Evolutionary conservation across 2,113 vertebrate genomes (phyloP).

Genomic region (Nothoprocta perdicaria): DNA sequence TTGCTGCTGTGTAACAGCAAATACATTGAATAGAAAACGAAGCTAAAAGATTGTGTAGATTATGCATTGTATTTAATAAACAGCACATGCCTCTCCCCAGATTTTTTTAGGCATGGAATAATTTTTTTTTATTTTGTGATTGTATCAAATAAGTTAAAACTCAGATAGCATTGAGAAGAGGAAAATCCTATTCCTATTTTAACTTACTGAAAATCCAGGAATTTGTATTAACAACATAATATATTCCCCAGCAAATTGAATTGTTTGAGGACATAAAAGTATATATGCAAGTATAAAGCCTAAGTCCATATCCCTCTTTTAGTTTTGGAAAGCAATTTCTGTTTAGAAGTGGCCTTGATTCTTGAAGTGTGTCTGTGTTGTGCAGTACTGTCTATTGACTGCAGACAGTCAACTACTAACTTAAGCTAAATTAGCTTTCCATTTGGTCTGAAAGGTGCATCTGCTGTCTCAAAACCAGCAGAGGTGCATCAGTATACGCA

Average conservation of each 20-base stretch:
- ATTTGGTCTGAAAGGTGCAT: background rate
- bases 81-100: background rate
- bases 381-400: background rate
- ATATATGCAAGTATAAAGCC: background rate
- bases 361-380: background rate
- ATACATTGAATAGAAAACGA: background rate
- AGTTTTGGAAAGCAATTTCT: background rate
- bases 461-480: background rate
- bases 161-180: background rate
- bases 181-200: background rate
- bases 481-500: background rate
- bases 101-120: background rate
- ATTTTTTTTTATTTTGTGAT: background rate
- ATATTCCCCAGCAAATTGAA: background rate
- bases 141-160: background rate
- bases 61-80: background rate
- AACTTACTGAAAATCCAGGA: background rate
- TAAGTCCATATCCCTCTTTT: background rate
- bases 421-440: background rate
- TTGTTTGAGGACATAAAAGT: background rate
- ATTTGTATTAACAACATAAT: background rate
- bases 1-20: background rate
- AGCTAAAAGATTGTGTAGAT: background rate
- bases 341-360: background rate
- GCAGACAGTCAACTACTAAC: background rate